These are phyloP conservation scores for Drosophila subobscura DNA, from an alignment of 1,140 invertebrate genomes.

Conservation along the genomic window DNA sequence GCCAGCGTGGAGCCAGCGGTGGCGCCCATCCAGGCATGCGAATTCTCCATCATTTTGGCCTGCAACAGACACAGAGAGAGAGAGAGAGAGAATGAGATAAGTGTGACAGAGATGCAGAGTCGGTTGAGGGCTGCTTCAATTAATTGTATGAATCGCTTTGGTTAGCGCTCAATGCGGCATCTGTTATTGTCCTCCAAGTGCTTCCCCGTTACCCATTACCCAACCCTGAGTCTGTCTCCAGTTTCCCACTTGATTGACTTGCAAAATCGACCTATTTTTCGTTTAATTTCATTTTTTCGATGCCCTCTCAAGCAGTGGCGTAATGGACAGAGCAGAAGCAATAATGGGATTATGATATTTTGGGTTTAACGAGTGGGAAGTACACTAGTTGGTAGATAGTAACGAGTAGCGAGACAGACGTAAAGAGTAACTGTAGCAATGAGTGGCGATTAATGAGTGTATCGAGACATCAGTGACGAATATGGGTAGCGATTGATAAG, in stretches of 20 bases:
- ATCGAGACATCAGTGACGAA: no score
- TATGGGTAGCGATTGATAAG: no score
- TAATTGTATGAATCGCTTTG: slow-evolving; percentile 67
- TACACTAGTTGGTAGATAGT: no score
- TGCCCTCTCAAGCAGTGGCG: not conserved
- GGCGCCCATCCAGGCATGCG: slow-evolving; percentile 94
- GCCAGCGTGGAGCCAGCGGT: slow-evolving; percentile 90
- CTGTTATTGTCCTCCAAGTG: slow-evolving; percentile 26
- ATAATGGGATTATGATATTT: no score
- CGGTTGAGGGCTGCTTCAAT: slow-evolving; percentile 43
- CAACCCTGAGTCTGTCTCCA: not conserved
- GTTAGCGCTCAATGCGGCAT: slow-evolving; percentile 61
- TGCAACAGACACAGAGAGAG: slow-evolving; percentile 83
- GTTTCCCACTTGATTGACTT: slow-evolving; percentile 56
- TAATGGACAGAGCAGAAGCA: not conserved
- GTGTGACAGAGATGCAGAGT: not conserved
- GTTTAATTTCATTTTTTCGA: slow-evolving; percentile 44
- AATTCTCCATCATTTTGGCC: slow-evolving; percentile 95
- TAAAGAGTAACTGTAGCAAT: no score
- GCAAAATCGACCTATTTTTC: slow-evolving; percentile 67
- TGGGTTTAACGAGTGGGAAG: no score
- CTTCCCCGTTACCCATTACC: not conserved
- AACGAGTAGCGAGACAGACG: no score
- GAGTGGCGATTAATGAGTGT: no score
- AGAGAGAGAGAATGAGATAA: slow-evolving; percentile 11